Base-by-base conservation (phyloP, 2,113 vertebrate genomes). In the Triplophysa dalaica region DNA sequence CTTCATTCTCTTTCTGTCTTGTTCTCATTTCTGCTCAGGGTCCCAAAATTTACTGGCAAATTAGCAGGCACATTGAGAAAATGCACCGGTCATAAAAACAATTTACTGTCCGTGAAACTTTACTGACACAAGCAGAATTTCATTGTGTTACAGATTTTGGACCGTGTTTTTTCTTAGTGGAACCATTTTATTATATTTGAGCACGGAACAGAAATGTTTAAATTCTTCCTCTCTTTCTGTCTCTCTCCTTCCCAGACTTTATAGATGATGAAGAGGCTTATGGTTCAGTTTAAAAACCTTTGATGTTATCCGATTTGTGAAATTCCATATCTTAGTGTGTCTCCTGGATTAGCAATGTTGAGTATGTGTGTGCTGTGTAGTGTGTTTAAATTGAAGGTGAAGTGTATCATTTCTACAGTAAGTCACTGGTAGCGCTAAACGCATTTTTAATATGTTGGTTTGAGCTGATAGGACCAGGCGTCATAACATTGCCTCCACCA, bases 221-320 rank as follows among this genome's bases (percentile, higher is more conserved):
- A 38, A 13, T 65, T 17, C 11, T 56, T 16, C 3, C 50, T 54
- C 62, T 66, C 29, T 66, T 3, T 65, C 62, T 16, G 3, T 56
- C 52, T 78, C 64, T 0, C 75, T 68, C 8, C 1, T 19, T 43
- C 14, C 54, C n/a, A 29, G 77, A 45, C 16, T 62, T 29, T 70
- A 17, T 24, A 67, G 38, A 41, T 43, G 48, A 38, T 29, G n/a
- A 41, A 41, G 24, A 62, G 21, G 72, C 14, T 48, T 48, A 75
- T 45, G 12, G 22, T 43, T 14, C 33, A 73, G 8, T 73, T 73
- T 33, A 60, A 60, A 43, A 75, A 43, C 14, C 16, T 75, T 63
- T 63, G 72, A 62, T 75, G 56, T 62, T 11, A 14, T 48, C 9
- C 48, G 21, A 45, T 61, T 26, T 26, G 54, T 61, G 4, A 61